Percentiles rank a stretch among this genome's conserved stretches.
Evolutionary conservation across 2,113 vertebrate species (phyloP).

Genomic region (Coryphaenoides rupestris): DNA sequence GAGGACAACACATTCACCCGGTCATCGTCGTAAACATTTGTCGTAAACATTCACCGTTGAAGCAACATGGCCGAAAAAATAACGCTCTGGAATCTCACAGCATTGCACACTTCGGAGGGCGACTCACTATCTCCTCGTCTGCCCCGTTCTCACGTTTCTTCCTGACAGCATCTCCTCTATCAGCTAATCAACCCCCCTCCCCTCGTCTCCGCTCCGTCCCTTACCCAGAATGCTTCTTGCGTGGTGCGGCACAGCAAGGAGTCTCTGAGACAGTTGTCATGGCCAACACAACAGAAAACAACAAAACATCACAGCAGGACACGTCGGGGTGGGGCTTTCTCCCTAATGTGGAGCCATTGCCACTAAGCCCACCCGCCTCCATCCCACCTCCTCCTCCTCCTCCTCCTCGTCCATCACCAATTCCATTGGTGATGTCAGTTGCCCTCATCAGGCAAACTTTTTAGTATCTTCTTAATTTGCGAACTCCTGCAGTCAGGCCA

Average conservation of each 20-base stretch:
- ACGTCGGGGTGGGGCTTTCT: conserved; percentile 44
- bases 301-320: conserved; percentile 56
- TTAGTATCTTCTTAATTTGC: conserved; percentile 36
- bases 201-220: neutral
- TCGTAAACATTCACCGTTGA: too few species aligned
- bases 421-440: conserved; percentile 53
- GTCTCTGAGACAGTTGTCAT: conserved; percentile 67
- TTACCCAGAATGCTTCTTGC: conserved; percentile 47
- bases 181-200: neutral
- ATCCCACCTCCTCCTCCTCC: too few species aligned
- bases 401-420: conserved; percentile 32
- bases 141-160: neutral
- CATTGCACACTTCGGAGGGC: neutral
- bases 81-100: too few species aligned
- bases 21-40: too few species aligned
- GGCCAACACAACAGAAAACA: conserved; percentile 71
- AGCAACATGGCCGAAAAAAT: too few species aligned
- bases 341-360: conserved; percentile 37
- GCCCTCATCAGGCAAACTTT: conserved; percentile 31
- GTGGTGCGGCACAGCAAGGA: conserved; percentile 43
- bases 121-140: neutral
- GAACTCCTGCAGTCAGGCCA: conserved; percentile 62
- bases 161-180: conserved; percentile 7
- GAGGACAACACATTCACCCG: too few species aligned
- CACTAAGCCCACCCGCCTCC: conserved; percentile 14